These are phyloP conservation scores for Megalopta genalis DNA, from an alignment of 1,140 invertebrate species.

Conservation along the genomic window DNA sequence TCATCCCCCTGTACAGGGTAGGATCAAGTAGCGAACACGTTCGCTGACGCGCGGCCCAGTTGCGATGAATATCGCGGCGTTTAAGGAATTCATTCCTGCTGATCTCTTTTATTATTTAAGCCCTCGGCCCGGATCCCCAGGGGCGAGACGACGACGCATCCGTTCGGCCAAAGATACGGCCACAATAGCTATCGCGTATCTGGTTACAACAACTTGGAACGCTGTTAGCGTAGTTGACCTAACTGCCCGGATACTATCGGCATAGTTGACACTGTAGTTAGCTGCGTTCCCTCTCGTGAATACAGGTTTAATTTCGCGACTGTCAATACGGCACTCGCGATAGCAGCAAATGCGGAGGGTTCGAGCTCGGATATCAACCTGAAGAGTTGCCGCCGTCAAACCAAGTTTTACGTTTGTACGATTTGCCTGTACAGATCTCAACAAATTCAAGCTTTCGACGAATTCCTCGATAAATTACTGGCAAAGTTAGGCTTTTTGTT, in stretches of 20 bases:
- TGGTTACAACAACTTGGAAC: background rate
- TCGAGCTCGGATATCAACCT: no score
- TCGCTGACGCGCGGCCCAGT: background rate
- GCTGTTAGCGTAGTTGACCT: conserved; percentile 5
- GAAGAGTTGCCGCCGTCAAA: no score
- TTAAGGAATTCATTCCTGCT: background rate
- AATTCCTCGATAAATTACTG: no score
- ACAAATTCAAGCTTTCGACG: no score
- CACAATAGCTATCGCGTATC: conserved; percentile 10
- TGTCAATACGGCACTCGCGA: conserved; percentile 5
- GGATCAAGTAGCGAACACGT: conserved; percentile 18
- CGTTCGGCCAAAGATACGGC: background rate
- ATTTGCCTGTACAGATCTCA: no score
- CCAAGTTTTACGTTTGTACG: no score
- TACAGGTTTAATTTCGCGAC: conserved; percentile 26
- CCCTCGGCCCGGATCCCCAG: no score
- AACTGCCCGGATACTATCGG: background rate
- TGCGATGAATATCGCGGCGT: conserved; percentile 5
- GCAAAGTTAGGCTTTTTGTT: no score
- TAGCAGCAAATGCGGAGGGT: background rate
- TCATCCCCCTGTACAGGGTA: background rate
- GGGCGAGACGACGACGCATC: background rate
- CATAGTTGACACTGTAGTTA: conserved; percentile 5
- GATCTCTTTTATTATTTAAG: conserved; percentile 5
- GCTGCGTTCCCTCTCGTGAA: background rate